These are phyloP conservation scores for Characodon lateralis DNA, from an alignment of 2,797 vertebrate genomes.

Conservation along the genomic window DNA sequence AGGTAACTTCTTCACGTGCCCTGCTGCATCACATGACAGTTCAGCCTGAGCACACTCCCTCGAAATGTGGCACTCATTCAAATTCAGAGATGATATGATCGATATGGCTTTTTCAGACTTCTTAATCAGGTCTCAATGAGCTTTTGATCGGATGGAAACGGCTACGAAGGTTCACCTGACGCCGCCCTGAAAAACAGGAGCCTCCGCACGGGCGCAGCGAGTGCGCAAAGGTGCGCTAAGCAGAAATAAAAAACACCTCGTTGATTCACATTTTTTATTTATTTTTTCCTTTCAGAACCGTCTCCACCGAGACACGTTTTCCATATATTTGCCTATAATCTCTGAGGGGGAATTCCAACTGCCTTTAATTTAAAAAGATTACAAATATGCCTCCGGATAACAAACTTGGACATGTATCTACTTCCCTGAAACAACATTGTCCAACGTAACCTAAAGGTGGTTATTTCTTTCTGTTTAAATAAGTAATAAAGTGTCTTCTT, in stretches of 20 bases:
- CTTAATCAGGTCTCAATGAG: neutral
- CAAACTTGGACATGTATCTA: neutral
- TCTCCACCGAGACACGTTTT: neutral
- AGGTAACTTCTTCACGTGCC: constrained; percentile 41
- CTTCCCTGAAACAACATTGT: neutral
- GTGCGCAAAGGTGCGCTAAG: neutral
- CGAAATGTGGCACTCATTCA: constrained; percentile 16
- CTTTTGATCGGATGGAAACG: neutral
- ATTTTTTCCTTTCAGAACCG: neutral
- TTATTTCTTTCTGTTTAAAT: neutral
- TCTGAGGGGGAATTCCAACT: neutral
- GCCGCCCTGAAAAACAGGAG: neutral
- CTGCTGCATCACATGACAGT: constrained; percentile 41
- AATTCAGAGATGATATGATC: constrained; percentile 10
- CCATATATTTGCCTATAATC: constrained; percentile 19
- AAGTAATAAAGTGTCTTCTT: neutral
- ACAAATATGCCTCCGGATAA: neutral
- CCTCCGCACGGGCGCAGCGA: neutral
- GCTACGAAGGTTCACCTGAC: constrained; percentile 21
- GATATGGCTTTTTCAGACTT: constrained; percentile 4
- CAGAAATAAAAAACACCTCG: neutral
- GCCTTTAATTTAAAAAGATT: neutral
- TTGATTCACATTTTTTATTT: neutral
- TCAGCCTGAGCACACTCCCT: constrained; percentile 23
- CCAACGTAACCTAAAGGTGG: neutral